Evolutionary conservation across 2,113 vertebrate species (phyloP), one percentile per base, ranked within the genome.

Genomic region (Sceloporus tristichus): DNA sequence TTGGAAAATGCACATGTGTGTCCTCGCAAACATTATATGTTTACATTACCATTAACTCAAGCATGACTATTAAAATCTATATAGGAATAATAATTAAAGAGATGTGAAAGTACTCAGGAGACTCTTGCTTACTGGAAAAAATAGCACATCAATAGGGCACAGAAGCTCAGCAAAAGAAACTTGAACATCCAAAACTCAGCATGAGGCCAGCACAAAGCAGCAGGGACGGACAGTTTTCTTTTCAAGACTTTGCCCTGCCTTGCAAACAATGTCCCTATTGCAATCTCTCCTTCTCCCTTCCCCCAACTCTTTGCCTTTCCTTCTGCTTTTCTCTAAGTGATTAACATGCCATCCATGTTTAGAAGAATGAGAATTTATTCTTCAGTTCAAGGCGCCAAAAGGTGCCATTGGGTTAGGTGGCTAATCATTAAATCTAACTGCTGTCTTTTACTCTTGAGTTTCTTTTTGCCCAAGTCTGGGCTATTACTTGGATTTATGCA

Each of bases 371-470:
- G 93, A 93, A 93, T 95, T 93, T 92, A 94, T 95, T 96, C 95
- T 90, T 94, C 89, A 90, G 48, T 95, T 89, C 89, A 85, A 91
- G 93, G 93, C 92, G 94, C 92, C 93, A 94, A 95, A 88, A 96
- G 95, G 93, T 93, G 92, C 89, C 88, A 93, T 94, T 88, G 94
- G 96, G 97, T 97, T 96, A 97, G 95, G 95, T 95, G 96, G 96
- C 96, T 95, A 96, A 93, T 96, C 94, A 93, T 96, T 96, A 97
- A 97, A 97, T 97, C 96, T 97, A 95, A 91, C 91, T 89, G 91
- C 94, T 96, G 93, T 95, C 92, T 92, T 94, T 95, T 90, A 92
- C 90, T 89, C 92, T 95, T 95, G 95, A 95, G 93, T 90, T 94
- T 90, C 94, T 91, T 94, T 93, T 93, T 90, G 91, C 93, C 92